These are phyloP conservation scores for Malachius bipustulatus DNA, from an alignment of 2,888 invertebrate genomes.

Conservation along the genomic window DNA sequence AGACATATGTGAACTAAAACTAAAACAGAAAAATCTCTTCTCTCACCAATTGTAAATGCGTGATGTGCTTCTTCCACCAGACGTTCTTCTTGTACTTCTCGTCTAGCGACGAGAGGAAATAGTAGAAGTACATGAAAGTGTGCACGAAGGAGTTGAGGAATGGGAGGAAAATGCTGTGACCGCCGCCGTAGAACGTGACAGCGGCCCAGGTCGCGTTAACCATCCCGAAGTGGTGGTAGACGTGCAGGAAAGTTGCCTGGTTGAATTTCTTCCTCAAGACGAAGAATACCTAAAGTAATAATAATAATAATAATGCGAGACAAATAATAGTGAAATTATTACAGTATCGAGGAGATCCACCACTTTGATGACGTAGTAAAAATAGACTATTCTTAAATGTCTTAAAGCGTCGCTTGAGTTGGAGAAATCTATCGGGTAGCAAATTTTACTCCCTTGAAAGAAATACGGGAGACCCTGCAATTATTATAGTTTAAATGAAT, in stretches of 20 bases:
- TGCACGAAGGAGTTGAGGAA: constrained; percentile 61
- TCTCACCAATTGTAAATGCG: constrained; percentile 59
- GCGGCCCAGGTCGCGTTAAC: constrained; percentile 50
- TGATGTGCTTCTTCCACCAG: constrained; percentile 75
- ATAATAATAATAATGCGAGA: too few relatives aligned
- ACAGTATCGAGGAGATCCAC: constrained; percentile 65
- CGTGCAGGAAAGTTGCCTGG: constrained; percentile 67
- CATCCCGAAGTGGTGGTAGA: constrained; percentile 74
- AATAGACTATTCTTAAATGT: constrained; percentile 48
- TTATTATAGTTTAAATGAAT: too few relatives aligned
- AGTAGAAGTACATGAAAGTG: constrained; percentile 65
- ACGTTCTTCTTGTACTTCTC: constrained; percentile 53
- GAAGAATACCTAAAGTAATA: constrained; percentile 53
- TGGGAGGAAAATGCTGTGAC: constrained; percentile 51
- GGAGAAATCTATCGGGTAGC: too few relatives aligned
- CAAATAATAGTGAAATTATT: constrained; percentile 24
- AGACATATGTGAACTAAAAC: too few relatives aligned
- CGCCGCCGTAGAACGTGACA: constrained; percentile 49
- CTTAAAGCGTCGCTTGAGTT: too few relatives aligned
- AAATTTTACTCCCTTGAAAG: too few relatives aligned
- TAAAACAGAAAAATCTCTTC: too few relatives aligned
- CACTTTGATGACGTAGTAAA: constrained; percentile 58
- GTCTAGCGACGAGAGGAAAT: constrained; percentile 58
- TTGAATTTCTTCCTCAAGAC: constrained; percentile 64
- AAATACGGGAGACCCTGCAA: too few relatives aligned